Percentiles rank a stretch among this genome's conserved stretches.
Evolutionary conservation across 2,888 invertebrate genomes (phyloP).

Genomic region (Argyra leucocephala): DNA sequence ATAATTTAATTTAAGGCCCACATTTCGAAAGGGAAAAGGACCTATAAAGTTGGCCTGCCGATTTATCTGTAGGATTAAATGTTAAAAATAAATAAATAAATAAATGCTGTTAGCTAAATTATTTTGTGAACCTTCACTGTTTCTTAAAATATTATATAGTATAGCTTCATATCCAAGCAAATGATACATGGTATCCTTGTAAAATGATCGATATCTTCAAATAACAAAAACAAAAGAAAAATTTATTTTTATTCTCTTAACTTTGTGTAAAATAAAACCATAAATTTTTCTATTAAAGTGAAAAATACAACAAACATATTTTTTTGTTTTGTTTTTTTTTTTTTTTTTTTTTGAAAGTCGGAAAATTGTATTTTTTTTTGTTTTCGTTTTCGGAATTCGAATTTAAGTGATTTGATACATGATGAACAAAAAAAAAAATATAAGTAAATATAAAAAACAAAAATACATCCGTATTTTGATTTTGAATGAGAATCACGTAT

Average conservation of each 20-base stretch:
- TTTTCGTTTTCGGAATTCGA: not conserved
- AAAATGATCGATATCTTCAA: not conserved
- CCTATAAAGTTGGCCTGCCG: no score
- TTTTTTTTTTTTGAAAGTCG: not conserved
- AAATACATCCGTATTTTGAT: not conserved
- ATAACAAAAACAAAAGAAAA: not conserved
- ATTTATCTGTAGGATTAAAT: no score
- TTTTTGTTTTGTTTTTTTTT: not conserved
- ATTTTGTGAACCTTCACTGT: no score
- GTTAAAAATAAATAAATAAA: no score
- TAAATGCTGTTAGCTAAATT: no score
- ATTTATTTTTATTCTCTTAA: not conserved
- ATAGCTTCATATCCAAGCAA: not conserved
- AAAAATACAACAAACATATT: not conserved
- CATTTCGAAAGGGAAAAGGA: no score
- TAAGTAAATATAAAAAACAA: not conserved
- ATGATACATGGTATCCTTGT: not conserved
- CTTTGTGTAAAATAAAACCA: constrained; percentile 1
- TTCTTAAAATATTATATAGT: no score
- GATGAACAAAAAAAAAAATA: not conserved
- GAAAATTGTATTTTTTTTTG: not conserved
- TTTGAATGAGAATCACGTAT: not conserved
- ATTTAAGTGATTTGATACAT: constrained; percentile 1
- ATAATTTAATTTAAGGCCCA: no score
- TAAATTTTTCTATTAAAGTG: not conserved